Evolutionary conservation across 1,140 invertebrate genomes (phyloP).

Genomic region (Drosophila grimshawi): DNA sequence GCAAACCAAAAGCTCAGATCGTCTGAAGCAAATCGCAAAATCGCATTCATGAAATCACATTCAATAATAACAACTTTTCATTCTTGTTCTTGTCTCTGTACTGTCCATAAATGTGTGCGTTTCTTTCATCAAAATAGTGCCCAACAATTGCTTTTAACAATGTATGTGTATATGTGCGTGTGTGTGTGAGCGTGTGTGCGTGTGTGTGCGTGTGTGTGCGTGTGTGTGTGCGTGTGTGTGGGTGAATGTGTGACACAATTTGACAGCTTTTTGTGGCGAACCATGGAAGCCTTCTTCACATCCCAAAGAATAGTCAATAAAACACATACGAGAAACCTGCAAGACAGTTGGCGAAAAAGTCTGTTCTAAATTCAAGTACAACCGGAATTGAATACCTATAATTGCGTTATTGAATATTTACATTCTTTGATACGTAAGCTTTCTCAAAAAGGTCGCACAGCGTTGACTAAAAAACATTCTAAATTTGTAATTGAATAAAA

Average conservation of each 20-base stretch:
- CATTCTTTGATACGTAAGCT: too few species aligned
- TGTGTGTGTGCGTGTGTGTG: not conserved
- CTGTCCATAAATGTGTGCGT: slow-evolving; percentile 20
- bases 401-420: too few species aligned
- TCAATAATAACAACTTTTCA: slow-evolving; percentile 8
- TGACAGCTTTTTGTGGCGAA: slow-evolving; percentile 11
- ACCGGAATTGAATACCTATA: too few species aligned
- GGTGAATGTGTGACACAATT: not conserved
- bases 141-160: not conserved
- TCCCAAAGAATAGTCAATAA: not conserved
- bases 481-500: too few species aligned
- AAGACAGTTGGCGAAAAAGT: not conserved
- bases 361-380: not conserved
- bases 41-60: slow-evolving; percentile 26
- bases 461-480: too few species aligned
- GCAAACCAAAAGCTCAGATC: not conserved
- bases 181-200: not conserved
- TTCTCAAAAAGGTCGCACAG: too few species aligned
- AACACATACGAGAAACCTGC: not conserved
- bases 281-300: not conserved
- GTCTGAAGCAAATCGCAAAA: slow-evolving; percentile 3
- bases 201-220: not conserved
- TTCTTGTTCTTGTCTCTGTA: slow-evolving; percentile 33
- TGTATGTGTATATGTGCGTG: slow-evolving; percentile 5
- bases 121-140: not conserved